phyloP scores from a whole-genome alignment of 2,113 vertebrate genomes.

The Urocynchramus pylzowi region DNA sequence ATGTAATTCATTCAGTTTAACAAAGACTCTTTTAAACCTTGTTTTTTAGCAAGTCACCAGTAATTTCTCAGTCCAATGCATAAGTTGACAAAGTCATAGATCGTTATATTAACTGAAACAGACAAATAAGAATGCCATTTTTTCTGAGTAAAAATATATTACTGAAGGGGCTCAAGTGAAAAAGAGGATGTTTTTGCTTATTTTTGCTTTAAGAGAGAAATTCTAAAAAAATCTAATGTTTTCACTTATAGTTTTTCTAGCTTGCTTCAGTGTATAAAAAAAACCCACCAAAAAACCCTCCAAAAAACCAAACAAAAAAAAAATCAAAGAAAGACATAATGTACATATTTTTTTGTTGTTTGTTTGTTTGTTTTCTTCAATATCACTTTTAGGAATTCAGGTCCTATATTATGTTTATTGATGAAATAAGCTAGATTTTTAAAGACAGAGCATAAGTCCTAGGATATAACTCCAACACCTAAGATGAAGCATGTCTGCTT shows the following conservation, averaged over 20 bases:
- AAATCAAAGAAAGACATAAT: background rate
- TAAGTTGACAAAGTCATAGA: background rate
- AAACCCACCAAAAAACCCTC: fast-evolving
- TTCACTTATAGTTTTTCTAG: background rate
- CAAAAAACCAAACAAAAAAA: background rate
- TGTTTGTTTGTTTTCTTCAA: background rate
- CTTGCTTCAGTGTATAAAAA: background rate
- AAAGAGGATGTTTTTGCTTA: background rate
- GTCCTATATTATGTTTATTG: background rate
- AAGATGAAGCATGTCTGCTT: background rate
- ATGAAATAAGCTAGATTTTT: background rate
- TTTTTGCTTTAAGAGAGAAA: background rate
- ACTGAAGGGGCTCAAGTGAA: too few species aligned
- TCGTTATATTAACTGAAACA: background rate
- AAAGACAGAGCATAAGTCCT: background rate
- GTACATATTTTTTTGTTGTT: background rate
- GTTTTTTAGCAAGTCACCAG: background rate
- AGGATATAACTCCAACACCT: background rate
- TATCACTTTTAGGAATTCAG: background rate
- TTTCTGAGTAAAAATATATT: background rate
- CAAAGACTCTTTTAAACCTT: background rate
- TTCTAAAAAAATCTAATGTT: background rate
- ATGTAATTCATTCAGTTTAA: background rate
- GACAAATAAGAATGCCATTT: background rate
- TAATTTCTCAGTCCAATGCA: background rate